Base-by-base conservation (phyloP, 2,888 invertebrate species). In the Brachynemurus nebulosus region DNA sequence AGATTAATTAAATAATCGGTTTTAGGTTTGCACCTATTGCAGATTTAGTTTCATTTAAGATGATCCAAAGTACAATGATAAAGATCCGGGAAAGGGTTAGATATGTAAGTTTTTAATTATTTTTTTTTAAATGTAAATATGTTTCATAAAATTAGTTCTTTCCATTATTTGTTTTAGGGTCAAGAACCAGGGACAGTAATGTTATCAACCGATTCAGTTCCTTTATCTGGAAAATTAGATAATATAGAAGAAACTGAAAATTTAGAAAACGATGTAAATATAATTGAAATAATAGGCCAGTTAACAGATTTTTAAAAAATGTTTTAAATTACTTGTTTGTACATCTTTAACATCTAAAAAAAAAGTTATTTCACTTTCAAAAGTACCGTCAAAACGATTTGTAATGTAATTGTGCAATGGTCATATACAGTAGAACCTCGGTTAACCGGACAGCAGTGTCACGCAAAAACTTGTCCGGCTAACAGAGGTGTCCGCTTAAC, bases 1-100 rank as follows among this genome's bases (percentile, higher is more conserved):
- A 35, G 18, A 7, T 34, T 42, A 6, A 8, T 21, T 19, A 37
- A 37, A 37, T 21, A 20, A n/a, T n/a, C n/a, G n/a, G n/a, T n/a
- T 43, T 37, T 38, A 44, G 44, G 30, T 44, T 37, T 44, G 20
- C 44, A 4, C 6, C 44, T 12, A 44, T 44, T 25, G 19, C 37
- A 16, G 38, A 37, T 27, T 27, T 38, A 2, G 37, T 44, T n/a
- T 44, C 44, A 8, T 44, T 44, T 37, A 44, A 44, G 38, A 44
- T 37, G 37, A 27, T 44, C 17, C 44, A 44, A 37, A 44, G 38
- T 25, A 44, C 44, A 11, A 37, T 44, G 44, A 30, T 44, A n/a
- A 44, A 44, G 38, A 27, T 37, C 9, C n/a, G 44, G 11, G 44
- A 44, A 27, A 14, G 44, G n/a, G 18, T 38, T 17, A 44, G 19